A percentile compares a stretch with the other conserved stretches of the same genome.
Evolutionary conservation across 2,797 vertebrate genomes (phyloP).

Genomic region (Galaxias olidus): DNA sequence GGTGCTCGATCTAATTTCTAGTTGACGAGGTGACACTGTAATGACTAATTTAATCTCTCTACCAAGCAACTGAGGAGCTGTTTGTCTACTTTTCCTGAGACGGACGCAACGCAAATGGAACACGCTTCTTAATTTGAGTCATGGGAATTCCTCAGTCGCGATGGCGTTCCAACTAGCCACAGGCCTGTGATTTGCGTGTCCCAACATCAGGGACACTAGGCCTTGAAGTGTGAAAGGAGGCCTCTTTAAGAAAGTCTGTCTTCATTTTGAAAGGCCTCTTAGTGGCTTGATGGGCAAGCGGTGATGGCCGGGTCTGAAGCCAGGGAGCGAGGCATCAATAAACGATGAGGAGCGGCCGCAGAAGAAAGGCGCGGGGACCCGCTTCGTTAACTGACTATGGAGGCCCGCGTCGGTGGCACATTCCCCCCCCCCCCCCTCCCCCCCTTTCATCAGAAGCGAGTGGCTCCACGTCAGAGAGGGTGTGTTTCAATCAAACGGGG

Average conservation of each 20-base stretch:
- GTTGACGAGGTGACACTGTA: too few relatives aligned
- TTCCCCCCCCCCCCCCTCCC: conserved; percentile 47
- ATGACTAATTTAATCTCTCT: too few relatives aligned
- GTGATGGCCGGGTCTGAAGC: conserved; percentile 56
- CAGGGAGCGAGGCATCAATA: conserved; percentile 68
- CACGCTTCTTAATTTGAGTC: background rate
- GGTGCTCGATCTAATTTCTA: too few relatives aligned
- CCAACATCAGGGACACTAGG: conserved; percentile 20
- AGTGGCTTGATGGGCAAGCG: conserved; percentile 54
- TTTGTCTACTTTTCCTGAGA: too few relatives aligned
- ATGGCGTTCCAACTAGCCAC: conserved; percentile 18
- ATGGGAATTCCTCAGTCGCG: background rate
- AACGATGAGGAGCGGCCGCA: conserved; percentile 70
- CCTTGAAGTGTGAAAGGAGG: conserved; percentile 36
- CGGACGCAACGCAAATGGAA: too few relatives aligned
- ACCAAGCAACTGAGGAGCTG: too few relatives aligned
- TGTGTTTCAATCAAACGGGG: conserved; percentile 59
- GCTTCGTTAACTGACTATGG: conserved; percentile 68
- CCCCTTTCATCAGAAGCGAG: conserved; percentile 72
- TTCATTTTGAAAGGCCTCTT: conserved; percentile 64
- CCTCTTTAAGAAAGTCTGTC: conserved; percentile 44
- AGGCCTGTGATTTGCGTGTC: conserved; percentile 2
- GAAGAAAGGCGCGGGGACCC: conserved; percentile 57
- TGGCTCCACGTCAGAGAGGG: conserved; percentile 56
- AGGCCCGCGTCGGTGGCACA: conserved; percentile 35